Evolutionary conservation across 2,113 vertebrate genomes (phyloP).

Genomic region (Poeciliopsis retropinna): DNA sequence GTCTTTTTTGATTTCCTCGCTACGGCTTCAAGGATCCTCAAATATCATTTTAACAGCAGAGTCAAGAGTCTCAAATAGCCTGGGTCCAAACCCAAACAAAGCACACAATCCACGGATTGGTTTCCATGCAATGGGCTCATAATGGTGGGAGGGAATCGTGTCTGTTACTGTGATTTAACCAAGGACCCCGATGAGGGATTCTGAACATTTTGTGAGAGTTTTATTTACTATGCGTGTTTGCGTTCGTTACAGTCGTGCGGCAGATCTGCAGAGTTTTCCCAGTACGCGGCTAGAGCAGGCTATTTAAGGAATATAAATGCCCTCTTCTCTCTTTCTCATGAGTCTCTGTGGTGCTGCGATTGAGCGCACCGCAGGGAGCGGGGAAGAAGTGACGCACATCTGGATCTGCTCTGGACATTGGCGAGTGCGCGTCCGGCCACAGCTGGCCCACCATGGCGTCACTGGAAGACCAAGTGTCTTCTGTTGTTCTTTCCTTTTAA

Average conservation of each 20-base stretch:
- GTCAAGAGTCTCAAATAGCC: conserved; percentile 64
- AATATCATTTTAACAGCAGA: conserved; percentile 51
- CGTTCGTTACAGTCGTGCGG: conserved; percentile 8
- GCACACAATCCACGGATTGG: conserved; percentile 67
- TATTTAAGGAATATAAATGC: conserved; percentile 56
- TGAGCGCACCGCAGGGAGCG: conserved; percentile 50
- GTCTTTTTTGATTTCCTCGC: conserved; percentile 63
- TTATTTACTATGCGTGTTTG: conserved; percentile 9
- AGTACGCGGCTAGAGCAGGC: conserved; percentile 1
- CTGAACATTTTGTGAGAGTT: not conserved
- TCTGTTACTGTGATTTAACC: conserved; percentile 61
- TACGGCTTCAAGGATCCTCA: conserved; percentile 50
- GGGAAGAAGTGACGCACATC: conserved; percentile 79
- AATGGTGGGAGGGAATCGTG: conserved; percentile 50
- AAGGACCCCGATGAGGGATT: conserved; percentile 6
- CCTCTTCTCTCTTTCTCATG: conserved; percentile 12
- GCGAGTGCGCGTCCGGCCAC: conserved; percentile 60
- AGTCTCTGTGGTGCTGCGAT: conserved; percentile 55
- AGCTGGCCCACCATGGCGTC: conserved; percentile 72
- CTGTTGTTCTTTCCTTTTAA: conserved; percentile 4
- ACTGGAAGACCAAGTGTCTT: conserved; percentile 28
- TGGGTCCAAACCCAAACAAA: conserved; percentile 73
- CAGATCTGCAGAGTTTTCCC: conserved; percentile 16
- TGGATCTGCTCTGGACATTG: conserved; percentile 69
- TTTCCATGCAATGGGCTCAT: conserved; percentile 62